Evolutionary conservation across 2,888 invertebrate genomes (phyloP).

Genomic region (Lysandra bellargus): DNA sequence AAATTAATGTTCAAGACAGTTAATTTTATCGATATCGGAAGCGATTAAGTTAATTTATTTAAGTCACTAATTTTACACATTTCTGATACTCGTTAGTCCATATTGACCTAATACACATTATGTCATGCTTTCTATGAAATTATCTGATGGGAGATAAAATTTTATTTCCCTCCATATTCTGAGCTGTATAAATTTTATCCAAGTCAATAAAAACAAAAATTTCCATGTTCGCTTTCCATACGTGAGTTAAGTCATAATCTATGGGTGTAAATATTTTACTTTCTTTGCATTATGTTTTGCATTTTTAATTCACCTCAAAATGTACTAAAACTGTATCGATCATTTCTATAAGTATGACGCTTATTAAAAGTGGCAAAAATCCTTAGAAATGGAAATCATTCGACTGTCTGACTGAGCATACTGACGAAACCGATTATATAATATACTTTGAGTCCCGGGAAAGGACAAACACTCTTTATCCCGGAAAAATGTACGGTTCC

Average conservation of each 20-base stretch:
- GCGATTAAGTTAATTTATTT: background rate
- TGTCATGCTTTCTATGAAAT: background rate
- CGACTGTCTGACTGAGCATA: too few relatives aligned
- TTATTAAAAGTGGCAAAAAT: too few relatives aligned
- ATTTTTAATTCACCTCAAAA: background rate
- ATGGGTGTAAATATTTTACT: background rate
- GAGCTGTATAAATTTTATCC: background rate
- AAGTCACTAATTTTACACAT: background rate
- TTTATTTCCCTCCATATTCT: background rate
- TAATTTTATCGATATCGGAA: slow-evolving; percentile 9
- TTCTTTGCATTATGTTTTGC: background rate
- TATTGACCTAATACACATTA: background rate
- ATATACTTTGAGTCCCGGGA: too few relatives aligned
- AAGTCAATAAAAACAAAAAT: background rate
- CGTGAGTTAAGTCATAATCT: background rate
- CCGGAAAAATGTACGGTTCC: too few relatives aligned
- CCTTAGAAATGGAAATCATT: too few relatives aligned
- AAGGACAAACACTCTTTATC: too few relatives aligned
- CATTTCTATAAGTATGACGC: too few relatives aligned
- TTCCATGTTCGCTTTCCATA: background rate
- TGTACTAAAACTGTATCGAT: too few relatives aligned
- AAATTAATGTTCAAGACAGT: background rate
- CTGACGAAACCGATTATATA: too few relatives aligned
- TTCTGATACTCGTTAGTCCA: background rate
- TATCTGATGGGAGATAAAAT: background rate